These are phyloP conservation scores for Esox masquinongy DNA, from an alignment of 2,797 vertebrate genomes.

Conservation along the genomic window DNA sequence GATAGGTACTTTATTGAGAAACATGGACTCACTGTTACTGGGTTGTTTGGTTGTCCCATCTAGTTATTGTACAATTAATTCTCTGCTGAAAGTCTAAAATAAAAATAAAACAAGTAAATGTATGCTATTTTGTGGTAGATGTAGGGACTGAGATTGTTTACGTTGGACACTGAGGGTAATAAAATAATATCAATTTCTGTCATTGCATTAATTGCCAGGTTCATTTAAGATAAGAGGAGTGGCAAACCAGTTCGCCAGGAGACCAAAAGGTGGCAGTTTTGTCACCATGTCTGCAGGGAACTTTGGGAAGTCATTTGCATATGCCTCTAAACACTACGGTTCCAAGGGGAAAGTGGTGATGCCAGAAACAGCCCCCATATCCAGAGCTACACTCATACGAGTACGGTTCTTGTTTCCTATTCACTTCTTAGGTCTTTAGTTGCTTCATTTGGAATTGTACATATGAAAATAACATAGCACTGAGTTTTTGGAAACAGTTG, in stretches of 20 bases:
- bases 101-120: neutral
- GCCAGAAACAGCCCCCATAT: conserved; percentile 76
- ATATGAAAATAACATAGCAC: no score
- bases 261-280: conserved; percentile 56
- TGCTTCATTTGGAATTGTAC: no score
- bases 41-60: no score
- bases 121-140: neutral
- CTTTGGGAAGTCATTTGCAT: conserved; percentile 81
- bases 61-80: no score
- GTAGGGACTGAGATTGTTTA: neutral
- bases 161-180: neutral
- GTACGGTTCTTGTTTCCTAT: neutral
- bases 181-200: neutral
- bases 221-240: conserved; percentile 83
- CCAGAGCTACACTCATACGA: conserved; percentile 69
- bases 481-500: no score
- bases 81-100: no score
- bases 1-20: no score
- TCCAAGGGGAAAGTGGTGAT: conserved; percentile 79
- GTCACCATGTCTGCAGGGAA: conserved; percentile 83
- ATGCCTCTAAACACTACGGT: conserved; percentile 74
- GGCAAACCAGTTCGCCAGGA: conserved; percentile 77
- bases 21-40: no score
- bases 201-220: conserved; percentile 54
- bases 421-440: no score